Conservation (phyloP, 2,888 invertebrate species). For the Brenthis hecate region DNA sequence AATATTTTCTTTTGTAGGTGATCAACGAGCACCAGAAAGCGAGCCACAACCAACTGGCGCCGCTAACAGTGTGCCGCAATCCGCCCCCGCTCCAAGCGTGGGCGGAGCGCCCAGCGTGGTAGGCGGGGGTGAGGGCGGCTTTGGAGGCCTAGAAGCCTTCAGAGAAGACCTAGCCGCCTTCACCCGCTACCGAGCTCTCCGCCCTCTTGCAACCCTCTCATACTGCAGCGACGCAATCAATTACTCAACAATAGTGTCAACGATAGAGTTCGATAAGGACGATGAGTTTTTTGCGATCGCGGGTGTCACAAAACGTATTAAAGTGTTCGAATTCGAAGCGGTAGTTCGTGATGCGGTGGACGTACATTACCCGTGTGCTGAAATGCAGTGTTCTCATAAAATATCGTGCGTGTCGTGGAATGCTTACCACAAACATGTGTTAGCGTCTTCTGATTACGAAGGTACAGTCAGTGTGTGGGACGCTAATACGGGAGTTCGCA, state of each 20-base stretch:
- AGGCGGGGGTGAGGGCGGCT: constrained; percentile 39
- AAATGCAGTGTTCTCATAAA: constrained; percentile 95
- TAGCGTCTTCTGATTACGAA: constrained; percentile 97
- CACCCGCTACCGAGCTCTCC: constrained; percentile 86
- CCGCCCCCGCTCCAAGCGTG: constrained; percentile 60
- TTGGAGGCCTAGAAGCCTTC: constrained; percentile 87
- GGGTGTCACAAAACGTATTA: constrained; percentile 96
- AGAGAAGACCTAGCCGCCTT: constrained; percentile 93
- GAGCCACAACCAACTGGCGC: constrained; percentile 63
- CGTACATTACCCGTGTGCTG: constrained; percentile 95
- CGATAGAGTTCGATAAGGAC: constrained; percentile 98
- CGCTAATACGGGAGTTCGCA: constrained; percentile 88
- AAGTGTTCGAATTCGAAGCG: constrained; percentile 94
- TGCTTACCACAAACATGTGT: constrained; percentile 90
- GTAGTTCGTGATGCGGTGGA: constrained; percentile 93
- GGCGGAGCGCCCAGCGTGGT: constrained; percentile 9
- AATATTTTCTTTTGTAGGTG: constrained; percentile 27
- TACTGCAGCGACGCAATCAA: constrained; percentile 95
- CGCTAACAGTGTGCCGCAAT: constrained; percentile 56
- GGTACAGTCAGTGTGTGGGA: constrained; percentile 97
- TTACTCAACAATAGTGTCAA: constrained; percentile 92
- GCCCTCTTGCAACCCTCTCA: constrained; percentile 92
- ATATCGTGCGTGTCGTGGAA: constrained; percentile 98
- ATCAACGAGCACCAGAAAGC: constrained; percentile 48
- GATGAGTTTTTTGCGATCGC: constrained; percentile 97